Evolutionary conservation across 2,797 vertebrate species (phyloP).

Genomic region (Pogoniulus pusillus): DNA sequence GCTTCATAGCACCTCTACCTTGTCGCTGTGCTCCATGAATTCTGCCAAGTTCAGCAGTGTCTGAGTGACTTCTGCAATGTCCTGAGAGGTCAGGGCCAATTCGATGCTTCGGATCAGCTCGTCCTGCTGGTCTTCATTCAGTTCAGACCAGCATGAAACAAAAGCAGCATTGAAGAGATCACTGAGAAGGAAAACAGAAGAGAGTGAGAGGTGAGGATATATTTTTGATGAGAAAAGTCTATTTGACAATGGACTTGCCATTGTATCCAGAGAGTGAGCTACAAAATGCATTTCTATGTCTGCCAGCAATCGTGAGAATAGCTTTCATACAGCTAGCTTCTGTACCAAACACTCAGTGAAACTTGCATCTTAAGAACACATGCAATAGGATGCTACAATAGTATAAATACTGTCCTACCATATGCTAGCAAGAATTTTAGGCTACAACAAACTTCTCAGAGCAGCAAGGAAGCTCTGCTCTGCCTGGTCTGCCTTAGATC

Average conservation of each 20-base stretch:
- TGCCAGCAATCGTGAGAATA: neutral
- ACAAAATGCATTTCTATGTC: neutral
- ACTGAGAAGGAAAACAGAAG: slow-evolving; percentile 69
- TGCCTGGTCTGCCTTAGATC: neutral
- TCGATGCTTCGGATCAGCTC: slow-evolving; percentile 98
- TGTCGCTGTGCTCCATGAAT: slow-evolving; percentile 99
- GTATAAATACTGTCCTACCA: neutral
- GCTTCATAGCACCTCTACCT: slow-evolving; percentile 77
- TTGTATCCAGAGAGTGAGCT: neutral
- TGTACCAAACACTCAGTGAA: neutral
- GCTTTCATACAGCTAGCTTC: neutral
- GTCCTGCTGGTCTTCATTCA: slow-evolving; percentile 97
- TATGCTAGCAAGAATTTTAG: neutral
- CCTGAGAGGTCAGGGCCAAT: slow-evolving; percentile 94
- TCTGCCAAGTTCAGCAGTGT: slow-evolving; percentile 96
- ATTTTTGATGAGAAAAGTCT: neutral
- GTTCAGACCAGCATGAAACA: slow-evolving; percentile 98
- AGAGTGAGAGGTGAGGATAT: neutral
- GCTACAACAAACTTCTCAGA: neutral
- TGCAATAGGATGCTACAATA: neutral
- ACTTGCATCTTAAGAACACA: neutral
- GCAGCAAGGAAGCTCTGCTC: neutral
- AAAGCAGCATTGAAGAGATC: slow-evolving; percentile 98
- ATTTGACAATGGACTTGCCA: neutral
- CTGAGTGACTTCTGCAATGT: slow-evolving; percentile 98